These are phyloP conservation scores for Micrastur ruficollis DNA, from an alignment of 2,797 vertebrate genomes.

Conservation along the genomic window DNA sequence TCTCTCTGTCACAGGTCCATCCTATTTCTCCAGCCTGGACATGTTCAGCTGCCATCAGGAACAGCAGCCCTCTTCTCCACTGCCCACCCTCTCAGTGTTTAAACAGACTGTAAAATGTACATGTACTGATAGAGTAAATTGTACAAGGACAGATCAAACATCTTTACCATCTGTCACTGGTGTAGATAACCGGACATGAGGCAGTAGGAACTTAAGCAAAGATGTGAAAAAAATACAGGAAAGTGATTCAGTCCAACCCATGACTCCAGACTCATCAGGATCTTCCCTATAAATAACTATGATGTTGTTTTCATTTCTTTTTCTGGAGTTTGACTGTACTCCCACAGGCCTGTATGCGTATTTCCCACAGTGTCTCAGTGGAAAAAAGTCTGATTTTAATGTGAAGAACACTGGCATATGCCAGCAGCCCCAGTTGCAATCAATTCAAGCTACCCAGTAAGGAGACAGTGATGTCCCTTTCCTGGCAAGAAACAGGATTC, in stretches of 20 bases:
- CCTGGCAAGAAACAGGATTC: background rate
- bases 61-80: background rate
- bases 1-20: background rate
- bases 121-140: background rate
- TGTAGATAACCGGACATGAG: background rate
- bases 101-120: background rate
- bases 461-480: background rate
- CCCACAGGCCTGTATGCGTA: background rate
- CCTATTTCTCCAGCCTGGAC: background rate
- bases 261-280: background rate
- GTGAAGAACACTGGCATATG: background rate
- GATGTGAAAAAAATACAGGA: background rate
- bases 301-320: constrained; percentile 1
- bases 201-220: background rate
- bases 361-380: background rate
- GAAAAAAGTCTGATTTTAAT: constrained; percentile 3
- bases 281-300: background rate
- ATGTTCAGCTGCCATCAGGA: background rate
- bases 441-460: background rate
- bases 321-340: background rate
- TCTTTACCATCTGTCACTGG: background rate
- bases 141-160: background rate
- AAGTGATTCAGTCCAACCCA: background rate
- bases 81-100: background rate
- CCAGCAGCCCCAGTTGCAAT: background rate